Evolutionary conservation across 2,888 invertebrate genomes (phyloP).

Genomic region (Phaedon cochleariae): DNA sequence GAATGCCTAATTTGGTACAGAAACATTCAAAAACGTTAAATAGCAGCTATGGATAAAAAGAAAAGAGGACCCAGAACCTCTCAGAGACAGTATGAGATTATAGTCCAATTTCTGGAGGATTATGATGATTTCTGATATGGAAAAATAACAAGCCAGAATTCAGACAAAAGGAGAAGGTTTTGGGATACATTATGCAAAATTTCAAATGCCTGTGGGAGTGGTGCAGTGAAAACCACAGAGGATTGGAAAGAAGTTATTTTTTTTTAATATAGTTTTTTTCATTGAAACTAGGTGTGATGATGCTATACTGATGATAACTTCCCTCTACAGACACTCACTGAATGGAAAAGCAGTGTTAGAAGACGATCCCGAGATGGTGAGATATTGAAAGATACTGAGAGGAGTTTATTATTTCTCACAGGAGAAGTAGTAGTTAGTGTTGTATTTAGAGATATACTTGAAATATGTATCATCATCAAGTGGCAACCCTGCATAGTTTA

Average conservation of each 20-base stretch:
- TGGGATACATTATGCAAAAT: not conserved
- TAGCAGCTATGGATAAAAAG: too few species aligned
- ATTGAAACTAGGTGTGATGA: not conserved
- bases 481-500: too few species aligned
- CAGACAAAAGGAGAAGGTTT: too few species aligned
- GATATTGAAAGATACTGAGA: not conserved
- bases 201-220: conserved; percentile 9
- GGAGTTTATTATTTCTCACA: not conserved
- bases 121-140: too few species aligned
- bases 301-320: not conserved
- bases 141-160: too few species aligned
- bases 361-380: not conserved
- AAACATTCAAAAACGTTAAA: too few species aligned
- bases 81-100: too few species aligned
- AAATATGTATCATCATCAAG: too few species aligned
- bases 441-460: too few species aligned
- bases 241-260: conserved; percentile 3
- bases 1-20: too few species aligned
- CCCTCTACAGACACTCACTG: not conserved
- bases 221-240: not conserved
- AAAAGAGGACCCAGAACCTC: too few species aligned
- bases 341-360: conserved; percentile 7
- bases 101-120: too few species aligned
- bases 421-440: conserved; percentile 5
- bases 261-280: not conserved